Evolutionary conservation across 2,888 invertebrate species (phyloP), one percentile per base, ranked within the genome.

Genomic region (Nomada fabriciana): DNA sequence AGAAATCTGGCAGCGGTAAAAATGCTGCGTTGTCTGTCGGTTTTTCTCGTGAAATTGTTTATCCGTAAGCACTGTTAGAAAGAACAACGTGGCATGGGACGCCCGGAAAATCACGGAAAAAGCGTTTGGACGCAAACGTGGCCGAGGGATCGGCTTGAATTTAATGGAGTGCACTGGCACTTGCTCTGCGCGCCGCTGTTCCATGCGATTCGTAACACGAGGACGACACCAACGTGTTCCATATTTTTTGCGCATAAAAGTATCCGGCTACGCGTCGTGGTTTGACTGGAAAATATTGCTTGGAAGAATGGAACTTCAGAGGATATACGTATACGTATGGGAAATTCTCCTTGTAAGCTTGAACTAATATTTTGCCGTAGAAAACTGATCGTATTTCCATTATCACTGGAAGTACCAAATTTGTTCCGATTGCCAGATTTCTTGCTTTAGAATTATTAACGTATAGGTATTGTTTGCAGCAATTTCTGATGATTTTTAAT

Each of bases 41-140:
- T 63, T 74, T 78, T 78, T 64, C 47, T 55, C 20, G 36, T 29
- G 55, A n/a, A 68, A 52, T 68, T 69, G 57, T 75, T 59, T 75
- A 50, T 50, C 15, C 65, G 57, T 29, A 61, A 71, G 65, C 29
- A 25, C 42, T 52, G 80, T 47, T 60, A 60, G 64, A 55, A 71
- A 61, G 71, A 25, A 53, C n/a, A 61, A 71, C 52, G 60, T 18
- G 43, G 11, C 43, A 23, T n/a, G 70, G 29, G 18, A 64, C 29
- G 59, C 10, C 10, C 77, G 80, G 77, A 72, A 80, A 80, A 77
- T 80, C 77, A 68, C 64, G 50, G 68, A 77, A 73, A 76, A 80
- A 80, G 59, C 77, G 72, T 68, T 73, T 59, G n/a, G 53, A 69
- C 72, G 72, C 64, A 64, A 73, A 64, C 72, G 53, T 29, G 68